These are phyloP conservation scores for Tachina grossa DNA, from an alignment of 2,888 invertebrate species.

Conservation along the genomic window DNA sequence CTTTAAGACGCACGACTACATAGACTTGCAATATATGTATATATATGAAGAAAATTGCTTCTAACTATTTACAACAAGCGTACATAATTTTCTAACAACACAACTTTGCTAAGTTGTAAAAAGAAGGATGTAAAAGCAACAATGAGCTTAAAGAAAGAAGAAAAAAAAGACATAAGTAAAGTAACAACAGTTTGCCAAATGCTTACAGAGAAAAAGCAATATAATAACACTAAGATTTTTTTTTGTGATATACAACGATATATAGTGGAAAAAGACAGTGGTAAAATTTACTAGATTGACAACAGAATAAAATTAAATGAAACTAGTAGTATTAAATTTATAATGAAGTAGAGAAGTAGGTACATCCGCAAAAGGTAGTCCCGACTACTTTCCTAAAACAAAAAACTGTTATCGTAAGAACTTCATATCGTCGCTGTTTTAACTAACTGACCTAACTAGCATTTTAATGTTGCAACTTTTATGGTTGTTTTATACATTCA, in stretches of 20 bases:
- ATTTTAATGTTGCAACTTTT: too few species aligned
- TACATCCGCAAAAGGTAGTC: too few species aligned
- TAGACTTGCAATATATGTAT: neutral
- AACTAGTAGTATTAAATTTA: too few species aligned
- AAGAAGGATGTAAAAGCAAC: neutral
- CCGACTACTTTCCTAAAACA: too few species aligned
- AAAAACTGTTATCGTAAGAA: too few species aligned
- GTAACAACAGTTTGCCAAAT: neutral
- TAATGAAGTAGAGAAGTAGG: too few species aligned
- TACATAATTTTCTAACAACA: neutral
- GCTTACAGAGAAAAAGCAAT: neutral
- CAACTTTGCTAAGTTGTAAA: constrained; percentile 12
- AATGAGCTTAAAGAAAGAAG: neutral
- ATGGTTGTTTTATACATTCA: too few species aligned
- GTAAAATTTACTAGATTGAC: too few species aligned
- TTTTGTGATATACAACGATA: neutral
- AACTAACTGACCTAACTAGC: too few species aligned
- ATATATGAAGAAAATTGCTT: neutral
- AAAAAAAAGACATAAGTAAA: neutral
- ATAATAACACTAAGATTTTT: neutral
- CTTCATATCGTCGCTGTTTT: too few species aligned
- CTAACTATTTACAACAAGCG: neutral
- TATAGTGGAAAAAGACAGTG: neutral
- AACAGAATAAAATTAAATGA: too few species aligned
- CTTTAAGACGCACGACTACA: neutral